These are phyloP conservation scores for Hydractinia symbiolongicarpus DNA, from an alignment of 30 jellyfish, hydroid and myxozoan species.

Conservation along the genomic window DNA sequence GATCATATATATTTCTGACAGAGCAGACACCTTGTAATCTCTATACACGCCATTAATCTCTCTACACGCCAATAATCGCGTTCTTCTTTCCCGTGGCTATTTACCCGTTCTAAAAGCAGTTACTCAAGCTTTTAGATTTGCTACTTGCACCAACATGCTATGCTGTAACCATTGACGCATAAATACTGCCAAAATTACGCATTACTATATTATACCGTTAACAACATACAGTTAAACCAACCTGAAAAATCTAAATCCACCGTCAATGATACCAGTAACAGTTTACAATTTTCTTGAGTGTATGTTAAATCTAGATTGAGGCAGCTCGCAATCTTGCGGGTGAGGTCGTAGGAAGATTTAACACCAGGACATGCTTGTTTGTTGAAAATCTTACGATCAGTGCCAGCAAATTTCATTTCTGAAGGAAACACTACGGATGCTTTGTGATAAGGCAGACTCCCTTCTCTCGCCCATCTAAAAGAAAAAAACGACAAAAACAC, in stretches of 20 bases:
- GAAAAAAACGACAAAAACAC: neutral
- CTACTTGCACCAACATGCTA: neutral
- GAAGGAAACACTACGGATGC: constrained; percentile 44
- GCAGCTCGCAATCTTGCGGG: constrained; percentile 10
- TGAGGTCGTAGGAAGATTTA: neutral
- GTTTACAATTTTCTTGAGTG: constrained; percentile 6
- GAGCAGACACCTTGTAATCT: too few species aligned
- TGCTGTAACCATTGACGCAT: too few species aligned
- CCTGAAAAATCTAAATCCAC: constrained; percentile 39
- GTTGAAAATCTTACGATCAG: constrained; percentile 18
- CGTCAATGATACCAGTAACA: constrained; percentile 11
- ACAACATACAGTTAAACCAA: neutral
- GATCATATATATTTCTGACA: too few species aligned
- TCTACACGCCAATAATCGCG: too few species aligned
- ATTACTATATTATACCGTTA: too few species aligned
- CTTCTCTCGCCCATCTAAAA: constrained; percentile 45
- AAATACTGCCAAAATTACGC: too few species aligned
- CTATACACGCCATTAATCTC: too few species aligned
- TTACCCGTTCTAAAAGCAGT: neutral
- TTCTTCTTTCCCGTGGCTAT: neutral
- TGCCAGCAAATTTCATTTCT: constrained; percentile 37
- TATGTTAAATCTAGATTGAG: constrained; percentile 2
- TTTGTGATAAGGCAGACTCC: constrained; percentile 44
- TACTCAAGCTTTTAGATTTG: neutral
- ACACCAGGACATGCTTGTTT: constrained; percentile 9